Evolutionary conservation across 2,113 vertebrate species (phyloP).

Genomic region (Dasyprocta punctata): DNA sequence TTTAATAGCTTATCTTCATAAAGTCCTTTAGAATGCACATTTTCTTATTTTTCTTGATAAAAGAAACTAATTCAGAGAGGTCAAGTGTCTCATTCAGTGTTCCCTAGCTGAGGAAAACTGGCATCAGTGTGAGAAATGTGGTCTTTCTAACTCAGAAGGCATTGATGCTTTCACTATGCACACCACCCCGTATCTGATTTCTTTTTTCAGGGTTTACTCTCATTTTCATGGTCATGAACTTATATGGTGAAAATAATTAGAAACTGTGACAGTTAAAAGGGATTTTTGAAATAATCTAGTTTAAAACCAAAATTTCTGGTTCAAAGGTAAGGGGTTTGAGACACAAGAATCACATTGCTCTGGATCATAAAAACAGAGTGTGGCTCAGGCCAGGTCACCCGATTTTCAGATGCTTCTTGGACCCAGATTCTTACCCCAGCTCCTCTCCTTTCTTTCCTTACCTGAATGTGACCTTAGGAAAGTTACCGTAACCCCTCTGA

Average conservation of each 20-base stretch:
- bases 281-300: constrained; percentile 3
- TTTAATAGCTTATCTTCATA: constrained; percentile 1
- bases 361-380: not conserved
- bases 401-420: not conserved
- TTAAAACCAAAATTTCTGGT: not conserved
- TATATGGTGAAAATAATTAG: constrained; percentile 1
- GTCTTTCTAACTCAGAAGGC: not conserved
- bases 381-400: rapidly evolving
- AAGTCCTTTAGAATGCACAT: not conserved
- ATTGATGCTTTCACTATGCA: not conserved
- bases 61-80: not conserved
- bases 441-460: not conserved
- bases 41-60: constrained; percentile 23
- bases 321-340: not conserved
- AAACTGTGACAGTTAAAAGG: not conserved
- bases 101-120: not conserved
- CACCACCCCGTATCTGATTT: not conserved
- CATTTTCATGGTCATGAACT: constrained; percentile 1
- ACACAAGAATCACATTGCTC: not conserved
- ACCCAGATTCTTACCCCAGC: not conserved
- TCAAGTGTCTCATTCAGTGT: not conserved
- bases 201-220: constrained; percentile 36
- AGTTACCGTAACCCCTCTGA: not conserved
- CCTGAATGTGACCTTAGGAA: not conserved
- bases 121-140: not conserved